Evolutionary conservation across 2,888 invertebrate genomes (phyloP), one percentile per base, ranked within the genome.

Genomic region (Elaeidobius kamerunicus): DNA sequence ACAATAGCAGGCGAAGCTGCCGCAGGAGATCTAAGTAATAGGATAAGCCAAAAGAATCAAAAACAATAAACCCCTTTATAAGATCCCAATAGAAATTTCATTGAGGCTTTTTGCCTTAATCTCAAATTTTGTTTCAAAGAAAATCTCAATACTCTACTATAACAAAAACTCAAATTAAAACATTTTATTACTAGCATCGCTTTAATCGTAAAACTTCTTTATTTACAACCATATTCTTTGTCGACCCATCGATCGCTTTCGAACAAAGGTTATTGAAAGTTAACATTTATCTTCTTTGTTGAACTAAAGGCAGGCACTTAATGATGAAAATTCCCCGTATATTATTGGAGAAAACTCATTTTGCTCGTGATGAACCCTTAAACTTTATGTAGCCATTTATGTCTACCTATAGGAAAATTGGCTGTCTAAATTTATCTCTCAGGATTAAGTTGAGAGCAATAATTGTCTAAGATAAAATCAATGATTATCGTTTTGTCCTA

Each of bases 231-330:
- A n/a, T 12, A 32, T 32, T n/a, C 12, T 32, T 32, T 23, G 23
- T 23, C 9, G 5, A 23, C 23, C 23, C 23, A 6, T 9, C 32
- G 32, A 32, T 32, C 32, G n/a, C n/a, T 32, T 32, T n/a, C 32
- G 32, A 32, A 32, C 32, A 32, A 32, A 32, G 32, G n/a, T 32
- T 32, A 32, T 32, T 32, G 32, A 32, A 32, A 32, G 32, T 32
- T 32, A n/a, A n/a, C 32, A 32, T 32, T 32, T 32, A 32, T 32
- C 32, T n/a, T 32, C 32, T 32, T 32, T 32, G 32, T 32, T 32
- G n/a, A 32, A n/a, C 32, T n/a, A 32, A 32, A n/a, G n/a, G 12
- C n/a, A n/a, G 12, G 32, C 32, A 32, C 32, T 32, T 32, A n/a
- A 32, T 32, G 12, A 32, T 32, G 5, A 32, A 32, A 32, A 23